These are phyloP conservation scores for Heloderma charlesbogerti DNA, from an alignment of 2,113 vertebrate species.

Conservation along the genomic window DNA sequence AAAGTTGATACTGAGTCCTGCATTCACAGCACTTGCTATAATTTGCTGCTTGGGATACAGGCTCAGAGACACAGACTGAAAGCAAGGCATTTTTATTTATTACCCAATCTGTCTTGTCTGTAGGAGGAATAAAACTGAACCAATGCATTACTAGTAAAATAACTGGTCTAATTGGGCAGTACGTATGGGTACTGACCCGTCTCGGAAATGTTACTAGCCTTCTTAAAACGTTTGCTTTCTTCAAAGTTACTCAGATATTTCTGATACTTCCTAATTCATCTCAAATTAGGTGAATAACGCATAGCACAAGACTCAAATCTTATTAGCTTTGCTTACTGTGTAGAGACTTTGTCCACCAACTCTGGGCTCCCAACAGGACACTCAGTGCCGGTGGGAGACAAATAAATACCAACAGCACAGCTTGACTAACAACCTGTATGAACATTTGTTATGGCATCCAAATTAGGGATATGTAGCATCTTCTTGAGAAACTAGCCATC, in stretches of 20 bases:
- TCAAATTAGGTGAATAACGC: too few species aligned
- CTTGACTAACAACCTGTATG: neutral
- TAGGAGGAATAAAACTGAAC: constrained; percentile 20
- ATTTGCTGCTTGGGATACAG: neutral
- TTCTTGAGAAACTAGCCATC: neutral
- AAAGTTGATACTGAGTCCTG: constrained; percentile 7
- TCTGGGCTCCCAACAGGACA: neutral
- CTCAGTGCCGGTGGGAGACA: neutral
- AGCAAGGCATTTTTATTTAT: neutral
- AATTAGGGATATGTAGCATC: neutral
- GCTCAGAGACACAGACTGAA: neutral
- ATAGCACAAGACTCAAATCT: neutral
- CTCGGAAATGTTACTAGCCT: neutral
- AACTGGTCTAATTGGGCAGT: neutral
- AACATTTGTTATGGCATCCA: too few species aligned
- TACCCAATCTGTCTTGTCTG: constrained; percentile 39
- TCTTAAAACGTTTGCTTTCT: neutral
- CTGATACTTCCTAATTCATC: too few species aligned
- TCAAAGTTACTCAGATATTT: neutral
- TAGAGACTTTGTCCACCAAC: neutral
- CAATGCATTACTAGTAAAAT: constrained; percentile 19
- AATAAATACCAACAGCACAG: neutral
- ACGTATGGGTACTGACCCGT: neutral
- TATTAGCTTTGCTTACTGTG: neutral
- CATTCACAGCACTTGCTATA: neutral